Evolutionary conservation across 1,140 invertebrate genomes (phyloP).

Genomic region (Palaemon carinicauda): DNA sequence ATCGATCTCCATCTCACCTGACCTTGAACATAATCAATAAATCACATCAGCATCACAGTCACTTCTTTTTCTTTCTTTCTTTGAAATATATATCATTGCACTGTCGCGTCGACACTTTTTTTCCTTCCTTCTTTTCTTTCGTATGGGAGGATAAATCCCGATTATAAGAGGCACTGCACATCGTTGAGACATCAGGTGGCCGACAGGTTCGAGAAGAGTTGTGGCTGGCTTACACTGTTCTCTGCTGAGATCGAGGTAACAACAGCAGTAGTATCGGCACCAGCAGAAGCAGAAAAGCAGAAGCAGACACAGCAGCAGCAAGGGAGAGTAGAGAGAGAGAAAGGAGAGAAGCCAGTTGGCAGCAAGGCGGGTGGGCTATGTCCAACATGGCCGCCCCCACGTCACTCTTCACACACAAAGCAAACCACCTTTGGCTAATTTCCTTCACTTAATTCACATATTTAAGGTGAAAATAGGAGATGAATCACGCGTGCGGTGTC

Average conservation of each 20-base stretch:
- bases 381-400: conserved; percentile 43
- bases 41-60: conserved; percentile 44
- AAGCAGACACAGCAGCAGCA: background rate
- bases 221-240: too few species aligned
- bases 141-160: too few species aligned
- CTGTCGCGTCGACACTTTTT: background rate
- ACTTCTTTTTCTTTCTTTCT: conserved; percentile 12
- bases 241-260: background rate
- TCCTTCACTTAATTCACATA: conserved; percentile 43
- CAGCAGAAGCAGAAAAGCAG: background rate
- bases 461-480: conserved; percentile 54
- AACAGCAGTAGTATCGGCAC: conserved; percentile 13
- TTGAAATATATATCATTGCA: conserved; percentile 19
- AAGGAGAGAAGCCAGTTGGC: conserved; percentile 3
- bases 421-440: conserved; percentile 42
- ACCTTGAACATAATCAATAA: conserved; percentile 52
- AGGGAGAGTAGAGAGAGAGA: conserved; percentile 31
- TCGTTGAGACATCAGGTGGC: too few species aligned
- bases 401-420: background rate
- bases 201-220: too few species aligned
- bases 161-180: too few species aligned
- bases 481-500: conserved; percentile 52
- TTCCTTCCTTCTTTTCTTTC: too few species aligned
- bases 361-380: background rate
- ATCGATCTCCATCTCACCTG: conserved; percentile 44